Evolutionary conservation across 2,113 vertebrate genomes (phyloP).

Genomic region (Plestiodon gilberti): DNA sequence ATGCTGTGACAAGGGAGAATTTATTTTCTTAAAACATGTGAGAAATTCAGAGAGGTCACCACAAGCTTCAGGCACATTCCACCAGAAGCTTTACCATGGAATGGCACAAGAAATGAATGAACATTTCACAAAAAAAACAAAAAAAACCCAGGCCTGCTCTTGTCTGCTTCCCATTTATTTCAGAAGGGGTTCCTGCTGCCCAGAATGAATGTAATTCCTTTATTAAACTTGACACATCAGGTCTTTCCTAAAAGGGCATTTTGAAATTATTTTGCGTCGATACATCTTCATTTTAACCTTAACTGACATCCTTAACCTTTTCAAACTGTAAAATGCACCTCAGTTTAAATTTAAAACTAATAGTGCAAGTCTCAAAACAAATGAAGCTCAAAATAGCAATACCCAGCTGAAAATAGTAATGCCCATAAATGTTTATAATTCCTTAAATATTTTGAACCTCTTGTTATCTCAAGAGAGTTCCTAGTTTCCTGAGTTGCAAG

Average conservation of each 20-base stretch:
- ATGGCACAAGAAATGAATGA: neutral
- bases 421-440: constrained; percentile 39
- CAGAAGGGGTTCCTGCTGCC: neutral
- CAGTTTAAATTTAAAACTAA: constrained; percentile 35
- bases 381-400: constrained; percentile 45
- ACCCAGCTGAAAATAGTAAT: constrained; percentile 41
- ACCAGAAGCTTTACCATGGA: neutral
- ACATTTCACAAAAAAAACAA: neutral
- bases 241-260: neutral
- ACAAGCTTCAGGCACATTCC: neutral
- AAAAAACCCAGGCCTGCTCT: neutral
- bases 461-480: constrained; percentile 41
- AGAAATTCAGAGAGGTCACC: neutral
- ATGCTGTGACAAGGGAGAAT: neutral
- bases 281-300: constrained; percentile 29
- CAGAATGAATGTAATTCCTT: neutral
- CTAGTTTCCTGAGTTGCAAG: constrained; percentile 60
- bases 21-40: neutral
- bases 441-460: constrained; percentile 41
- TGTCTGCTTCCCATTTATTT: neutral
- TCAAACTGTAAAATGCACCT: constrained; percentile 39
- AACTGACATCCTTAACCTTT: constrained; percentile 45
- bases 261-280: constrained; percentile 23
- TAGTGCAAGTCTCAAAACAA: constrained; percentile 24
- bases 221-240: neutral